Evolutionary conservation across 1,140 invertebrate genomes (phyloP).

Genomic region (Anagrus nilaparvatae): DNA sequence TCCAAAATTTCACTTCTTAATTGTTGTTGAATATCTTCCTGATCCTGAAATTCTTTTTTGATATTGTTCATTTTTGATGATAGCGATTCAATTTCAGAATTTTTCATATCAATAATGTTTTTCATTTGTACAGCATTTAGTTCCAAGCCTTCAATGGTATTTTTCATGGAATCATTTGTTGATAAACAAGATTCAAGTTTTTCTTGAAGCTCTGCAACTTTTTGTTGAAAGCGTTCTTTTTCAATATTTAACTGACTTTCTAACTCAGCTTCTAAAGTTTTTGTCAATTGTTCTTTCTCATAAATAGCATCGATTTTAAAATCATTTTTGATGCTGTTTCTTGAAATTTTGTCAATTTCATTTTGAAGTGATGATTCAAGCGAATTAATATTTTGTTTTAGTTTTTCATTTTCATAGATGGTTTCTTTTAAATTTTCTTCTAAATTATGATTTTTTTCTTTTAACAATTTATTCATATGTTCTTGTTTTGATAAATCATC

Average conservation of each 20-base stretch:
- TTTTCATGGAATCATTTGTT: slow-evolving; percentile 24
- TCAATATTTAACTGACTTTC: slow-evolving; percentile 21
- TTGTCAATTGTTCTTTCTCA: slow-evolving; percentile 23
- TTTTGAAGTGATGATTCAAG: slow-evolving; percentile 24
- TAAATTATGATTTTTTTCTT: slow-evolving; percentile 9
- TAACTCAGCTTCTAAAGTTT: slow-evolving; percentile 25
- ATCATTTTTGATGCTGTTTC: slow-evolving; percentile 7
- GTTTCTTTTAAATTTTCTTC: slow-evolving; percentile 19
- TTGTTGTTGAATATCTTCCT: slow-evolving; percentile 19
- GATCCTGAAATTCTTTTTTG: slow-evolving; percentile 18
- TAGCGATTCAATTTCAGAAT: slow-evolving; percentile 19
- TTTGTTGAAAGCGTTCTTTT: slow-evolving; percentile 19
- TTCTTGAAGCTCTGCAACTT: slow-evolving; percentile 19
- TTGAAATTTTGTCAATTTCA: slow-evolving; percentile 24
- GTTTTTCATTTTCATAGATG: slow-evolving; percentile 23
- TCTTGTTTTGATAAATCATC: slow-evolving; percentile 20
- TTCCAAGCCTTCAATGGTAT: slow-evolving; percentile 23
- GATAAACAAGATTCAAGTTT: slow-evolving; percentile 21
- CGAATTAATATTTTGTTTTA: slow-evolving; percentile 22
- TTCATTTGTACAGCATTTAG: slow-evolving; percentile 19
- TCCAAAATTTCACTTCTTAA: slow-evolving; percentile 19
- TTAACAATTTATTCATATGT: slow-evolving; percentile 15
- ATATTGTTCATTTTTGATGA: slow-evolving; percentile 17
- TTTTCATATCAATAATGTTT: slow-evolving; percentile 24
- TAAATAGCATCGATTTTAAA: slow-evolving; percentile 16